These are phyloP conservation scores for Ptilonorhynchus violaceus DNA, from an alignment of 2,113 vertebrate species.

Conservation along the genomic window DNA sequence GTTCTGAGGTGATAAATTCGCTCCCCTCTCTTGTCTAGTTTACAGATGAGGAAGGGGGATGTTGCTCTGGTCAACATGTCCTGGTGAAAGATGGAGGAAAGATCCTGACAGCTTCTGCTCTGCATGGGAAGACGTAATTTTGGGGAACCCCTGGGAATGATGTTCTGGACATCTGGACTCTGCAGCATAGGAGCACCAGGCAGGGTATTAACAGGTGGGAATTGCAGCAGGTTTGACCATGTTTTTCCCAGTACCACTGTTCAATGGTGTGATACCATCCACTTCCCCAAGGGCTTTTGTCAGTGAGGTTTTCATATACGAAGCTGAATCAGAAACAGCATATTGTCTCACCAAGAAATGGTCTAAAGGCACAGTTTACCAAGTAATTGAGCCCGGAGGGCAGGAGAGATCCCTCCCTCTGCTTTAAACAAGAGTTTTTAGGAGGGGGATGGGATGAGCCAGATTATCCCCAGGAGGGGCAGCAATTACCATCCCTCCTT, in stretches of 20 bases:
- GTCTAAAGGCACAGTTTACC: neutral
- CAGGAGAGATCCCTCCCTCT: neutral
- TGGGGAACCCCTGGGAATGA: neutral
- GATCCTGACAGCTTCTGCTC: neutral
- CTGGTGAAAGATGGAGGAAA: neutral
- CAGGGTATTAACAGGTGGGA: neutral
- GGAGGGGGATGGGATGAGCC: neutral
- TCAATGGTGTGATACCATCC: accelerated
- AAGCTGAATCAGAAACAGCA: neutral
- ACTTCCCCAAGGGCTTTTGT: neutral
- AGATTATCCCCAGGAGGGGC: neutral
- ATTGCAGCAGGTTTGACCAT: accelerated
- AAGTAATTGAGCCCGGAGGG: neutral
- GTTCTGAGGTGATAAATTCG: neutral
- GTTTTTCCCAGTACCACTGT: neutral
- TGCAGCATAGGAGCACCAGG: neutral
- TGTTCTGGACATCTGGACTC: neutral
- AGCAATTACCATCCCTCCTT: neutral
- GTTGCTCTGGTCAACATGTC: neutral
- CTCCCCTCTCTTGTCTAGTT: neutral
- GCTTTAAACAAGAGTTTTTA: neutral
- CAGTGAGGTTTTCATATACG: accelerated
- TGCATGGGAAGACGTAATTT: neutral
- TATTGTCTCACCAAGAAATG: neutral
- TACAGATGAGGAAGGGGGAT: neutral